A percentile compares a stretch with the other conserved stretches of the same genome.
These are phyloP conservation scores for Scaeva pyrastri DNA, from an alignment of 2,888 invertebrate species.

Conservation along the genomic window DNA sequence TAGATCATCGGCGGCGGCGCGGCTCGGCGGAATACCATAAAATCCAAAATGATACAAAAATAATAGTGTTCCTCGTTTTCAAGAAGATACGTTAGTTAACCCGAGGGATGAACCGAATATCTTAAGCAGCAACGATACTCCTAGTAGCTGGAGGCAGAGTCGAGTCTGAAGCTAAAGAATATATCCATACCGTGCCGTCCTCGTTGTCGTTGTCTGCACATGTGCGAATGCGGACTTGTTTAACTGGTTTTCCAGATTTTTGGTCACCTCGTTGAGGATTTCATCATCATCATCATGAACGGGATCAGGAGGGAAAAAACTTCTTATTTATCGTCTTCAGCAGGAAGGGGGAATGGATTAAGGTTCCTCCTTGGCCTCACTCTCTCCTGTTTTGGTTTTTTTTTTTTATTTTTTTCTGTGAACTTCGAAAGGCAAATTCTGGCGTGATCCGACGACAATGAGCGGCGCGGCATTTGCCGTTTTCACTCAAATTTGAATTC, in stretches of 20 bases:
- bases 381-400: background rate
- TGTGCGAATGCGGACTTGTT: slow-evolving; percentile 71
- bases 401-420: background rate
- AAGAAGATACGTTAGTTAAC: slow-evolving; percentile 29
- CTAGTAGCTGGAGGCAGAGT: slow-evolving; percentile 25
- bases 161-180: background rate
- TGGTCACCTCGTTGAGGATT: slow-evolving; percentile 59
- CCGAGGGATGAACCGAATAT: slow-evolving; percentile 45
- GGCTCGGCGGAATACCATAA: slow-evolving; percentile 14
- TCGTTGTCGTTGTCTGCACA: slow-evolving; percentile 50
- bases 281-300: too few species aligned
- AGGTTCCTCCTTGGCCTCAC: slow-evolving; percentile 22
- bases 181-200: too few species aligned
- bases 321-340: slow-evolving; percentile 4
- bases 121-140: background rate
- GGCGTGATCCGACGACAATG: slow-evolving; percentile 44
- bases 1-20: slow-evolving; percentile 35
- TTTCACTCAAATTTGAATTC: slow-evolving; percentile 57
- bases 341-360: slow-evolving; percentile 29
- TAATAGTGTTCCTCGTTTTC: slow-evolving; percentile 19
- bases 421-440: slow-evolving; percentile 52
- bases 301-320: slow-evolving; percentile 46
- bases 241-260: slow-evolving; percentile 65
- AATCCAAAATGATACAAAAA: slow-evolving; percentile 19
- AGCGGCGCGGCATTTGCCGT: slow-evolving; percentile 45